Percentiles rank a stretch among this genome's conserved stretches.
phyloP scores from a whole-genome alignment of 1,140 invertebrate genomes.

The Drosophila orosa region DNA sequence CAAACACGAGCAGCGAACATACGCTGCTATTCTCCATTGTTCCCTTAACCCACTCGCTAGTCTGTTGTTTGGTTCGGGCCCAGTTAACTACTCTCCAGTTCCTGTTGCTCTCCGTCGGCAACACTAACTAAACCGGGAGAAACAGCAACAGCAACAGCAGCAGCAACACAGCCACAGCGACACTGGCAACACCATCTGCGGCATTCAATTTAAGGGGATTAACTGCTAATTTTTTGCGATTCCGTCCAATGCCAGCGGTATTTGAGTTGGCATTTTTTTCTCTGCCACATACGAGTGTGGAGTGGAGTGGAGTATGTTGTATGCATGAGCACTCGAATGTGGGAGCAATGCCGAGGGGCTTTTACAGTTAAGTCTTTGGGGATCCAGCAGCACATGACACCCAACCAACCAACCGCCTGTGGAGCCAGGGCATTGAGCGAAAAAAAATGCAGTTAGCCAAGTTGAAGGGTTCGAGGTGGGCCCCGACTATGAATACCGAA shows the following conservation, averaged over 20 bases:
- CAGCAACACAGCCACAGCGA: constrained; percentile 17
- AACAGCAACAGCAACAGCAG: constrained; percentile 5
- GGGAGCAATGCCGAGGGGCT: constrained; percentile 40
- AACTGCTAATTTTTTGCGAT: constrained; percentile 84
- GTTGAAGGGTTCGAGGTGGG: constrained; percentile 17
- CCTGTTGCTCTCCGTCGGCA: constrained; percentile 34
- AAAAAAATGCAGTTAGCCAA: constrained; percentile 24
- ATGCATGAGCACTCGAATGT: constrained; percentile 36
- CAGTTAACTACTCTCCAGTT: constrained; percentile 21
- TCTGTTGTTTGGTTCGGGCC: background rate
- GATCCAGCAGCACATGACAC: constrained; percentile 21
- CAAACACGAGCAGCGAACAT: constrained; percentile 32
- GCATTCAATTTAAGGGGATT: constrained; percentile 84
- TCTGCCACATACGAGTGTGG: too few species aligned
- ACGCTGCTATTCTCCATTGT: background rate
- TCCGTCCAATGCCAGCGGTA: constrained; percentile 71
- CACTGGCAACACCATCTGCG: constrained; percentile 72
- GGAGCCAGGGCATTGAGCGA: constrained; percentile 36
- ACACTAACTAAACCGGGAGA: constrained; percentile 16
- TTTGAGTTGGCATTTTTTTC: constrained; percentile 52
- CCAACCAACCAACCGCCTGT: constrained; percentile 62
- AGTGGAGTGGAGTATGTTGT: constrained; percentile 12
- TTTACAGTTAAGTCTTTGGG: constrained; percentile 51
- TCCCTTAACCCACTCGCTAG: background rate
- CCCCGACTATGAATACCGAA: constrained; percentile 38